These are phyloP conservation scores for Ammospiza nelsoni DNA, from an alignment of 2,113 vertebrate genomes.

Conservation along the genomic window DNA sequence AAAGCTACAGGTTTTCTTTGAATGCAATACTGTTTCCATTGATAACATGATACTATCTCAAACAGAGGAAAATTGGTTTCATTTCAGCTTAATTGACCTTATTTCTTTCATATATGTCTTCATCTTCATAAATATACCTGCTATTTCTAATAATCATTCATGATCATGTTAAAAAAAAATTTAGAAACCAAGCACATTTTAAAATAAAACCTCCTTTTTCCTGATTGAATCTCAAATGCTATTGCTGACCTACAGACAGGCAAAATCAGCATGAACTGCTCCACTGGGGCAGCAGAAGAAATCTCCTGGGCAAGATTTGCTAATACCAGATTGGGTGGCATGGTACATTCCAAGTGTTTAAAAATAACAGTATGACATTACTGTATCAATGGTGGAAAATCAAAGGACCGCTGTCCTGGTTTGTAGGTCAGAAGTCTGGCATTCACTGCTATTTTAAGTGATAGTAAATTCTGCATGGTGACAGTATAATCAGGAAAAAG, in stretches of 20 bases:
- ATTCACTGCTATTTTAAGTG: constrained; percentile 40
- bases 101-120: neutral
- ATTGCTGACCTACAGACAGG: neutral
- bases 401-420: constrained; percentile 3
- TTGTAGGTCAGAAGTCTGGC: constrained; percentile 31
- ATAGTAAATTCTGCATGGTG: neutral
- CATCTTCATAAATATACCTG: neutral
- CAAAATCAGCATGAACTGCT: neutral
- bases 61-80: neutral
- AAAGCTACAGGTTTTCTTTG: neutral
- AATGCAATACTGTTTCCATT: neutral
- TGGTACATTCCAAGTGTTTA: neutral
- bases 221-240: neutral
- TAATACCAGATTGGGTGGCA: neutral
- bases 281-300: neutral
- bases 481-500: neutral
- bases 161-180: neutral
- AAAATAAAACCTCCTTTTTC: neutral
- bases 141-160: too few relatives aligned
- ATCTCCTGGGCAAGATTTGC: neutral
- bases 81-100: neutral
- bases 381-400: constrained; percentile 33
- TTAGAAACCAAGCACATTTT: neutral
- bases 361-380: constrained; percentile 56
- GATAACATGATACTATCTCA: neutral